Evolutionary conservation across 2,797 vertebrate genomes (phyloP), one percentile per base, ranked within the genome.

Genomic region (Sparidentex hasta): DNA sequence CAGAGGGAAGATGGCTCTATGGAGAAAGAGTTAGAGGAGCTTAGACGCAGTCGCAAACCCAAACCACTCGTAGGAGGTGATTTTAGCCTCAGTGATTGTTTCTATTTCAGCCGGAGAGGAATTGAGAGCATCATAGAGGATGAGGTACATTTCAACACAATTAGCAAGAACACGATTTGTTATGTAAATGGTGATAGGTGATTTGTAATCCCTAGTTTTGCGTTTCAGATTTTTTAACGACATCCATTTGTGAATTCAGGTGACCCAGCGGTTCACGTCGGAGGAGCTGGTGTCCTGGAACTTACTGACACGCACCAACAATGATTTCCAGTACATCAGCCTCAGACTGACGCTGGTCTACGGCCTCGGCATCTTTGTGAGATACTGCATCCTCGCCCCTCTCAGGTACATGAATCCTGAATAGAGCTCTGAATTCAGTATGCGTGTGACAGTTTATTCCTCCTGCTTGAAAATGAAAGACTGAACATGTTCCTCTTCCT

Each of bases 201-300:
- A 56, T 59, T 29, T 65, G 16, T n/a, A 12, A 58, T 56, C 12
- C 1, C 9, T 43, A 4, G 2, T 59, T 59, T 43, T 56, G 0
- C 38, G 25, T 48, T 12, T 14, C 2, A 25, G 14, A 23, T 18
- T 64, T 59, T 29, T 52, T 44, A 1, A 38, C 33, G 9, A n/a
- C 0, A 17, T n/a, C 33, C 1, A 12, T 13, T 55, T 79, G 57
- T 65, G 1, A 23, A 59, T 69, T 4, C 3, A 94, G 94, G 98
- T 99, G 77, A 99, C 98, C 2, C 97, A 99, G 82, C 93, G 98
- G 62, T 99, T 99, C 91, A 94, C 95, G 1, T 99, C 98, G 0
- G 98, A 99, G 89, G 98, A 99, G 90, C 93, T 99, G 52, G 95
- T 96, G 51, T 98, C 97, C 51, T 99, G 98, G 98, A 99, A 99